These are phyloP conservation scores for Labroides dimidiatus DNA, from an alignment of 2,797 vertebrate species.

Conservation along the genomic window DNA sequence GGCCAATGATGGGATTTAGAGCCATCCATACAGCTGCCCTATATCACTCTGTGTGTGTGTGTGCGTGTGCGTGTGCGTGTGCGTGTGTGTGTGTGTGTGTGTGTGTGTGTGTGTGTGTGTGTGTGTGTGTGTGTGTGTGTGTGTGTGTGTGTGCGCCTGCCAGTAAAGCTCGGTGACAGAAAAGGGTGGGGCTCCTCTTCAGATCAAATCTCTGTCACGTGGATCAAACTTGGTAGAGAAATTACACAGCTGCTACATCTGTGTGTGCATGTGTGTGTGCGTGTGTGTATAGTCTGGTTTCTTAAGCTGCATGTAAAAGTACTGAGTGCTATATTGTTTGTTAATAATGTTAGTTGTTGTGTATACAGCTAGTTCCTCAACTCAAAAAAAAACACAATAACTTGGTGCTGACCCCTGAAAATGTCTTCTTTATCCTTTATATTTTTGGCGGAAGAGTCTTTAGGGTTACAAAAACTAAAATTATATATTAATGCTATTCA, in stretches of 20 bases:
- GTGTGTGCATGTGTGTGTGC: conserved; percentile 23
- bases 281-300: conserved; percentile 16
- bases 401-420: too few species aligned
- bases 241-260: conserved; percentile 4
- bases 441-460: too few species aligned
- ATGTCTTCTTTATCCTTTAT: too few species aligned
- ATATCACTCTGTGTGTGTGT: conserved; percentile 29
- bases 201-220: conserved; percentile 36
- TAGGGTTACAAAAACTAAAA: too few species aligned
- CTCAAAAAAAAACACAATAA: too few species aligned
- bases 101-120: background rate
- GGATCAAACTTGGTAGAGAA: conserved; percentile 16
- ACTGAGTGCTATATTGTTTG: too few species aligned
- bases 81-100: background rate
- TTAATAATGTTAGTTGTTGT: too few species aligned
- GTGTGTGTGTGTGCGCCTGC: background rate
- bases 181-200: conserved; percentile 23
- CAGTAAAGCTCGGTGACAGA: conserved; percentile 19
- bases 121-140: conserved; percentile 17
- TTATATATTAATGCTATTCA: too few species aligned
- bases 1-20: conserved; percentile 70
- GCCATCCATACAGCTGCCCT: conserved; percentile 51
- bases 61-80: conserved; percentile 14
- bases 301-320: too few species aligned
- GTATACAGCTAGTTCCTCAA: too few species aligned